These are phyloP conservation scores for Macrobrachium rosenbergii DNA, from an alignment of 1,140 invertebrate genomes.

Conservation along the genomic window DNA sequence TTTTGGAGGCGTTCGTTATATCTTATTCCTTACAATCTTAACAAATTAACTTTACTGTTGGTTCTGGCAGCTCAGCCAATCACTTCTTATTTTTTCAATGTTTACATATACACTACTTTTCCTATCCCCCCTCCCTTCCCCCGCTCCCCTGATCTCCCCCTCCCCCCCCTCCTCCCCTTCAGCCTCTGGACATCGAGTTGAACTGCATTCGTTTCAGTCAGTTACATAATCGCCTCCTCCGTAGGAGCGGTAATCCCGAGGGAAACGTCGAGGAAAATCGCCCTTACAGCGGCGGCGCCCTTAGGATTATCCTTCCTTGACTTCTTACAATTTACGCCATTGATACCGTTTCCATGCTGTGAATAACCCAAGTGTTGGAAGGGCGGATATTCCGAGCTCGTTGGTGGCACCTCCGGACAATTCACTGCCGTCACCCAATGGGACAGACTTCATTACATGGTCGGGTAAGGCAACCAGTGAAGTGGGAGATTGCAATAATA, in stretches of 20 bases:
- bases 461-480: slow-evolving; percentile 66
- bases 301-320: slow-evolving; percentile 35
- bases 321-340: slow-evolving; percentile 57
- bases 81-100: too few species aligned
- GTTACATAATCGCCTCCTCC: slow-evolving; percentile 41
- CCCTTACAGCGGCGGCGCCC: slow-evolving; percentile 17
- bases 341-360: slow-evolving; percentile 62
- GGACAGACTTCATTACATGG: slow-evolving; percentile 67
- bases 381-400: slow-evolving; percentile 45
- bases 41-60: background rate
- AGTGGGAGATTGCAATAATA: slow-evolving; percentile 67
- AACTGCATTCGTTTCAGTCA: slow-evolving; percentile 21
- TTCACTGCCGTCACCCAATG: slow-evolving; percentile 66
- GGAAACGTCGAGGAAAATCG: slow-evolving; percentile 18
- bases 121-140: background rate
- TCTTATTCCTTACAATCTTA: slow-evolving; percentile 8
- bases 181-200: background rate
- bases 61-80: too few species aligned
- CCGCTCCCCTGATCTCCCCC: background rate
- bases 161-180: background rate
- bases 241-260: background rate
- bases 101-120: background rate
- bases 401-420: slow-evolving; percentile 59
- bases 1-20: background rate
- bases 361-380: slow-evolving; percentile 63